These are phyloP conservation scores for Ectobius pallidus DNA, from an alignment of 2,888 invertebrate genomes.

Conservation along the genomic window DNA sequence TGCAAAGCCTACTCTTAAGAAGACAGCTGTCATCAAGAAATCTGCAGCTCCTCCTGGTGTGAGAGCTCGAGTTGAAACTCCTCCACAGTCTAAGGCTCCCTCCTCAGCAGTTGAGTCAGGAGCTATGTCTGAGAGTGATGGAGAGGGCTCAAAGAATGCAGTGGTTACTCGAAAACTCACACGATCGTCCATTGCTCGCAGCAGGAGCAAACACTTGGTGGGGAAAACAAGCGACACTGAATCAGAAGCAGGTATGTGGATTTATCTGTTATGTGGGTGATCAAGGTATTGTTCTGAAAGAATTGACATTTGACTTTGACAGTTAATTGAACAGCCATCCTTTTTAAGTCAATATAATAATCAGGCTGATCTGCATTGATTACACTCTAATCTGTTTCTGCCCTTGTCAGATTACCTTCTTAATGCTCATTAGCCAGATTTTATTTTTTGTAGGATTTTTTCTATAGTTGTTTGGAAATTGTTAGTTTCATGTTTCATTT, in stretches of 20 bases:
- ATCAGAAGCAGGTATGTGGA: conserved; percentile 47
- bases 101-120: conserved; percentile 53
- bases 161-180: conserved; percentile 68
- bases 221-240: conserved; percentile 49
- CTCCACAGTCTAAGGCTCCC: conserved; percentile 37
- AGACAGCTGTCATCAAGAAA: conserved; percentile 37
- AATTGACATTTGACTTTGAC: no score
- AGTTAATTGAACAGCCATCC: no score
- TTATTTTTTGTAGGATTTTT: no score
- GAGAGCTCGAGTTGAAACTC: conserved; percentile 24
- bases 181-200: conserved; percentile 69
- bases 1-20: conserved; percentile 34
- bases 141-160: conserved; percentile 50
- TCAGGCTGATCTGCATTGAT: no score
- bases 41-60: conserved; percentile 14
- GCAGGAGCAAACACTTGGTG: conserved; percentile 53
- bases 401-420: no score
- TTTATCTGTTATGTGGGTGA: no score
- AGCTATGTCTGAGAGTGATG: conserved; percentile 53
- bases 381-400: no score
- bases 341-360: no score
- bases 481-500: no score
- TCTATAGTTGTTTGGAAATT: no score
- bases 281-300: no score
- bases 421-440: no score